A percentile compares a stretch with the other conserved stretches of the same genome.
Evolutionary conservation across 2,797 vertebrate genomes (phyloP).

Genomic region (Capromys pilorides): DNA sequence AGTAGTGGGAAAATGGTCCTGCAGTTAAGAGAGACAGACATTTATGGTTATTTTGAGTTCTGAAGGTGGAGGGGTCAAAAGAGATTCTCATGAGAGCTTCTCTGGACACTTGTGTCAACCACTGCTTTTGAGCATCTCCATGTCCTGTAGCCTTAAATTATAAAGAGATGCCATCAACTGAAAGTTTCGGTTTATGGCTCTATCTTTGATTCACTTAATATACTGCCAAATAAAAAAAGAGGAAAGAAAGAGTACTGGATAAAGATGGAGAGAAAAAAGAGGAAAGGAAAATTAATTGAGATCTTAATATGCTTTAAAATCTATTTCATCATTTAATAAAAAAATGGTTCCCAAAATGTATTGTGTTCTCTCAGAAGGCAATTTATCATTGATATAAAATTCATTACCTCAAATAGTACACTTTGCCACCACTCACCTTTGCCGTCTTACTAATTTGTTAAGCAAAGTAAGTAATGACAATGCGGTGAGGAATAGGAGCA

Average conservation of each 20-base stretch:
- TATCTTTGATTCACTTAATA: background rate
- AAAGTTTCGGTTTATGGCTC: background rate
- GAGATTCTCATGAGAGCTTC: constrained; percentile 53
- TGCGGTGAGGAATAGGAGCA: background rate
- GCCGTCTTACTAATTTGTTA: background rate
- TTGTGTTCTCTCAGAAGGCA: background rate
- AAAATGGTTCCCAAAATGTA: background rate
- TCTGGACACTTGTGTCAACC: background rate
- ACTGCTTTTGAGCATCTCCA: background rate
- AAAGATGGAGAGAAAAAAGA: background rate
- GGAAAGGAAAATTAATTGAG: background rate
- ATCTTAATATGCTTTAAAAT: background rate
- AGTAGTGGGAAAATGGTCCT: constrained; percentile 68
- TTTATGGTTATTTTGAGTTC: constrained; percentile 61
- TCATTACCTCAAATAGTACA: background rate
- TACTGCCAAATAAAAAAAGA: background rate
- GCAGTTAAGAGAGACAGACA: constrained; percentile 18
- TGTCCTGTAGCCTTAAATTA: background rate
- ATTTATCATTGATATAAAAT: background rate
- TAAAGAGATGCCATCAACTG: background rate
- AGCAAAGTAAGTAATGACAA: background rate
- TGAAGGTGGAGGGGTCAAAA: constrained; percentile 63
- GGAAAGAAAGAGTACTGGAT: background rate
- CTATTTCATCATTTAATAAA: background rate
- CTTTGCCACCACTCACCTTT: background rate